Percentiles rank a stretch among this genome's conserved stretches.
Conservation (phyloP, 2,888 invertebrate species). For the Cartodere bifasciata region DNA sequence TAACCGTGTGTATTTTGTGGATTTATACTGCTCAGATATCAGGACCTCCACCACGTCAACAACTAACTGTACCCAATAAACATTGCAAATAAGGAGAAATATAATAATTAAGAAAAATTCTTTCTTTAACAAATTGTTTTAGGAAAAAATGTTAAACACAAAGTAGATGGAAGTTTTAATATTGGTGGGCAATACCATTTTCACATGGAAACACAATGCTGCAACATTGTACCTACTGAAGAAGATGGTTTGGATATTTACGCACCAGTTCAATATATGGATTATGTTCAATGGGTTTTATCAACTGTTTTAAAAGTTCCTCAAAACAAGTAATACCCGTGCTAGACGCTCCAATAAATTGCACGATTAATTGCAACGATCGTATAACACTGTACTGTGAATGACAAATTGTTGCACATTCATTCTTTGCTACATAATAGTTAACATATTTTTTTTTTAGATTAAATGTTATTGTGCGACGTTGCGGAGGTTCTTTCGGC, state of each 20-base stretch:
- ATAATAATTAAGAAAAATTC: no score
- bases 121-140: no score
- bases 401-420: no score
- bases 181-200: constrained; percentile 62
- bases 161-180: constrained; percentile 43
- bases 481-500: constrained; percentile 72
- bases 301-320: constrained; percentile 40
- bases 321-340: constrained; percentile 47
- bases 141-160: constrained; percentile 34
- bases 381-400: no score
- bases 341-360: no score
- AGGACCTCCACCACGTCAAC: no score
- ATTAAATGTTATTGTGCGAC: constrained; percentile 52
- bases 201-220: constrained; percentile 62
- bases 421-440: no score
- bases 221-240: constrained; percentile 49
- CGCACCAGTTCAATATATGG: constrained; percentile 51
- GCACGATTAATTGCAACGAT: no score
- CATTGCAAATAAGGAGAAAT: no score
- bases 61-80: no score
- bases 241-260: constrained; percentile 56
- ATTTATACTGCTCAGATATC: no score
- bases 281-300: constrained; percentile 41
- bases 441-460: constrained; percentile 36
- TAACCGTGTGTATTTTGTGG: no score